Base-by-base conservation (phyloP, 2,888 invertebrate genomes). In the Andrena bicolor region DNA sequence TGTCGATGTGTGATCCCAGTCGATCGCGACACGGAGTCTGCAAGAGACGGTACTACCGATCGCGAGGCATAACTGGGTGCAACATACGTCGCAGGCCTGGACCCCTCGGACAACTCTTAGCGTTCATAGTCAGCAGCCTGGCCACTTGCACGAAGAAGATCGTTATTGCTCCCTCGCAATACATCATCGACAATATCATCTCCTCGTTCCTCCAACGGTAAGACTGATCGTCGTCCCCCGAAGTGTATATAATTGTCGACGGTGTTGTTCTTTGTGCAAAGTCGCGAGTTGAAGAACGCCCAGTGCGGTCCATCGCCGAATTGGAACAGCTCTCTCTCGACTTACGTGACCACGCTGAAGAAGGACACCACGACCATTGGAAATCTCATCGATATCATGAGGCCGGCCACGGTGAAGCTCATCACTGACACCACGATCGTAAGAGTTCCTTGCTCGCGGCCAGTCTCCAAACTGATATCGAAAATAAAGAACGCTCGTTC, bases 351-450 rank as follows among this genome's bases (percentile, higher is more conserved):
- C 30, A 65, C 82, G 71, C 68, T 77, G 26, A 86, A 86, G 64
- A 88, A 90, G 16, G 90, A 91, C 73, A 84, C 84, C 69, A 87
- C 90, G 64, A 77, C 76, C 51, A 84, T 92, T 64, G 90, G 87
- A 35, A 89, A 85, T 72, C 89, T 92, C 60, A 90, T 92, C 78
- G 83, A 74, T 51, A 82, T 89, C 56, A 89, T 91, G 86, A 90
- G 92, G 80, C 91, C 92, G 2, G 86, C 89, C 23, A 89, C 90
- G 8, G 89, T 92, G 30, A 91, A 91, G 71, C 89, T 92, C 48
- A 92, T 92, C 76, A 83, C 90, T n/a, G 92, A 92, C 80, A 92
- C 90, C 3, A 91, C 90, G 41, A 89, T 85, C 78, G 92, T 92
- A 86, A 90, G 88, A 2, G 20, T 58, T 51, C 13, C 7, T n/a